Base-by-base conservation (phyloP, 2,113 vertebrate species). In the Halichoerus grypus region DNA sequence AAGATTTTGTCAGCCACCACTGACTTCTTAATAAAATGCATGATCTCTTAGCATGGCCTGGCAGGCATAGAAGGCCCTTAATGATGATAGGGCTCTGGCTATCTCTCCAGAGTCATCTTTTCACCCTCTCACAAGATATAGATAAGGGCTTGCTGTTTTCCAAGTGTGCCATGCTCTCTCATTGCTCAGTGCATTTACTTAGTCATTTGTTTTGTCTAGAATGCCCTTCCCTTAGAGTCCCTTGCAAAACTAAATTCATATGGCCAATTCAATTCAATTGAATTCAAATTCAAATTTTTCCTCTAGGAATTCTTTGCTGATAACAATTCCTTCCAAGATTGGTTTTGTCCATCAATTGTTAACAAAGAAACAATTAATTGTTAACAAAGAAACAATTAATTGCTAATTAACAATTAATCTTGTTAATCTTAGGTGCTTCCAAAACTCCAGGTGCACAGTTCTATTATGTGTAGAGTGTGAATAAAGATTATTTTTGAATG, bases 401-500 rank as follows among this genome's bases (percentile, higher is more conserved):
- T 13, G 0, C 83, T 84, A 49, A 74, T 61, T 84, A 84, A 91
- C 4, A 21, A n/a, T 92, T 71, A 69, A 71, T 74, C 91, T 57
- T 71, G 28, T 82, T 83, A 69, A 26, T 49, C 77, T 39, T 80
- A 71, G 19, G 18, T 80, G n/a, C 11, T 80, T 88, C 3, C 49
- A 82, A 49, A 91, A 81, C 11, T 39, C 61, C 42, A 84, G 26
- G 24, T 67, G 3, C 18, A 72, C 4, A 79, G 24, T 71, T 87
- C 46, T 90, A 57, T 57, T 94, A 22, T 42, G 18, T 94, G 19
- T 86, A 22, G 7, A 86, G 0, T 71, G 19, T 86, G 24, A n/a
- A 1, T n/a, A 89, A 53, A 94, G 36, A 76, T 86, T 82, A 72
- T 89, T 95, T 76, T 84, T 94, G 39, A 97, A 53, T 72, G 46